Base-by-base conservation (phyloP, 2,797 vertebrate species). In the Monodelphis domestica region DNA sequence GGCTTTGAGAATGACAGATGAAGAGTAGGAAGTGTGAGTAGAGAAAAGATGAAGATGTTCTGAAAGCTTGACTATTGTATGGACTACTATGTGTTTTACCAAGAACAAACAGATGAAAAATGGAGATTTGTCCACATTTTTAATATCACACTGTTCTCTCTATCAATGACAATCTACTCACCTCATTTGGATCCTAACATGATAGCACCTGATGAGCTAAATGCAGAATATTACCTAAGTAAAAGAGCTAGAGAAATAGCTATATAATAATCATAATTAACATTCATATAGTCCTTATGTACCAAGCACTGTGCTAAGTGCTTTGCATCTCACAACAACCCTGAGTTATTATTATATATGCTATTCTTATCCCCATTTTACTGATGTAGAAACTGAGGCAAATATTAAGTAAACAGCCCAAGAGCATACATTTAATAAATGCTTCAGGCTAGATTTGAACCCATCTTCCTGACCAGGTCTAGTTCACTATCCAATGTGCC, bases 1-100 rank as follows among this genome's bases (percentile, higher is more conserved):
- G 70, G 15, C 52, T 95, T 59, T 90, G 53, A 50, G 63, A 90
- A 15, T 94, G 89, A 92, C 38, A 96, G 94, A 89, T 54, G 88
- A 95, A 28, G 94, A 94, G 52, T 50, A 89, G 53, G 87, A 38
- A 88, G 15, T 29, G 6, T 50, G 87, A 53, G 11, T 3, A 45
- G 92, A 91, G 9, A 84, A 92, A 90, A 87, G 54, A 33, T 59
- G 30, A 93, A 91, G 24, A 53, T 53, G 84, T 90, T 91, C 70
- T 91, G 17, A 78, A 78, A 3, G 7, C 21, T 11, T 78, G 38
- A 78, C 14, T 93, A 45, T 59, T 63, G 9, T 33, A 63, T 29
- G 21, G 33, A 84, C 17, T 70, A 70, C 38, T 45, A 78, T 78
- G 55, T 38, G n/a, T 87, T n/a, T 29, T 78, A 2, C 54, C 88